Evolutionary conservation across 2,113 vertebrate species (phyloP).

Genomic region (Bos indicus): DNA sequence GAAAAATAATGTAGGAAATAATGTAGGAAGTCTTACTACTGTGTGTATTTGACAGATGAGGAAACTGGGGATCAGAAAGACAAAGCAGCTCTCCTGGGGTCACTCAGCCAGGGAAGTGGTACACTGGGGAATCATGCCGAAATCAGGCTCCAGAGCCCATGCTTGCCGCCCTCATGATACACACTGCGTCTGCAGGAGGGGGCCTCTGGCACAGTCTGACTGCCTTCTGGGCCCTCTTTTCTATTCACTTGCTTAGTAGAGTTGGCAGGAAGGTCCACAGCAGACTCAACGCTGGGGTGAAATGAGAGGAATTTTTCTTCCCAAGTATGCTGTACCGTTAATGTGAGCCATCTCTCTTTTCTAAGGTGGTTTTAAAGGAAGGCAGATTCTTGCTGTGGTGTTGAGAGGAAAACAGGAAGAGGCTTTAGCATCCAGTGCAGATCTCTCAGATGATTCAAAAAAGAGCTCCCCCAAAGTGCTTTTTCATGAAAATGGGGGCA

Average conservation of each 20-base stretch:
- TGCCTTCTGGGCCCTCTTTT: background rate
- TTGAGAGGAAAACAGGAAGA: background rate
- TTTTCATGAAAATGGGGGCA: background rate
- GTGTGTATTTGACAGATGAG: background rate
- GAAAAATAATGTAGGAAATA: background rate
- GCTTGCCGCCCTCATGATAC: accelerated
- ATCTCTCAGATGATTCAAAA: background rate
- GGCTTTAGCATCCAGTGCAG: background rate
- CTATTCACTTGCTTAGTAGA: background rate
- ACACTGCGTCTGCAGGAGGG: background rate
- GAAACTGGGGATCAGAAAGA: background rate
- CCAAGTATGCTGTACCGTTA: background rate
- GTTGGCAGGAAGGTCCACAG: background rate
- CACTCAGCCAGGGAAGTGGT: no score
- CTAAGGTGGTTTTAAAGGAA: background rate
- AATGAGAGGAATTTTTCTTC: background rate
- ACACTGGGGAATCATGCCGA: no score
- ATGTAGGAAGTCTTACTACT: no score
- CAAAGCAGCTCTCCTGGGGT: background rate
- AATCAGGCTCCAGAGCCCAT: background rate
- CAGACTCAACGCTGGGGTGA: background rate
- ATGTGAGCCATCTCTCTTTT: background rate
- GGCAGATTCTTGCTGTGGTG: background rate
- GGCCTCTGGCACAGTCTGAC: background rate
- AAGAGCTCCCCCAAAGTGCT: background rate